These are phyloP conservation scores for Micrasema longulum DNA, from an alignment of 1,140 invertebrate species.

Conservation along the genomic window DNA sequence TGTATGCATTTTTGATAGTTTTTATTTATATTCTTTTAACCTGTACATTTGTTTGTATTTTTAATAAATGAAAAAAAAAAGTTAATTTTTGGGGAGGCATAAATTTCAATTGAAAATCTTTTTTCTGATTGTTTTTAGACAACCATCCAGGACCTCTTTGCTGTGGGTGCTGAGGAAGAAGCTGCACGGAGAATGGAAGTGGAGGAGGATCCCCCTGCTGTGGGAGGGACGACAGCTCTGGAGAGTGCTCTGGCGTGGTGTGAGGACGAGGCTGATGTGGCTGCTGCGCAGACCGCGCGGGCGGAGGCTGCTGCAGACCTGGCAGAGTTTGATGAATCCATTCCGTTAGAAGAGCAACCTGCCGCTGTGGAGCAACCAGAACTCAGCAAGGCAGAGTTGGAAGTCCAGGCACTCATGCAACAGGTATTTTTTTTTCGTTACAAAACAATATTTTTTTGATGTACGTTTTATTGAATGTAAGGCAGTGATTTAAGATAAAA, in stretches of 20 bases:
- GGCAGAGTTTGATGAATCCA: slow-evolving; percentile 96
- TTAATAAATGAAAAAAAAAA: too few relatives aligned
- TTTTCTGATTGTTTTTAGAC: too few relatives aligned
- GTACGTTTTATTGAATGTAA: too few relatives aligned
- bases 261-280: slow-evolving; percentile 95
- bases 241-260: slow-evolving; percentile 89
- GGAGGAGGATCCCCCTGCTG: slow-evolving; percentile 29
- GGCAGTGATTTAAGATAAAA: too few relatives aligned
- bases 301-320: slow-evolving; percentile 94
- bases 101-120: too few relatives aligned
- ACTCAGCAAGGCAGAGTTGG: slow-evolving; percentile 84
- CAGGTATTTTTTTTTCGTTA: slow-evolving; percentile 71
- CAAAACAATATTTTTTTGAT: background rate
- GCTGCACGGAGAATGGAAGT: slow-evolving; percentile 56
- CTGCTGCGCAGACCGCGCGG: slow-evolving; percentile 89
- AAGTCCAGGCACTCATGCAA: slow-evolving; percentile 84
- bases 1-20: too few relatives aligned
- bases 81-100: too few relatives aligned
- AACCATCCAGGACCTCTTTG: slow-evolving; percentile 94
- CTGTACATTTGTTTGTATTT: too few relatives aligned
- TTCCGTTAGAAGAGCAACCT: slow-evolving; percentile 85
- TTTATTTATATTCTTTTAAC: too few relatives aligned
- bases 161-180: slow-evolving; percentile 78
- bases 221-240: slow-evolving; percentile 69
- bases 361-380: slow-evolving; percentile 70